Conservation (phyloP, 1,140 invertebrate species). For the Doryteuthis pealeii region DNA sequence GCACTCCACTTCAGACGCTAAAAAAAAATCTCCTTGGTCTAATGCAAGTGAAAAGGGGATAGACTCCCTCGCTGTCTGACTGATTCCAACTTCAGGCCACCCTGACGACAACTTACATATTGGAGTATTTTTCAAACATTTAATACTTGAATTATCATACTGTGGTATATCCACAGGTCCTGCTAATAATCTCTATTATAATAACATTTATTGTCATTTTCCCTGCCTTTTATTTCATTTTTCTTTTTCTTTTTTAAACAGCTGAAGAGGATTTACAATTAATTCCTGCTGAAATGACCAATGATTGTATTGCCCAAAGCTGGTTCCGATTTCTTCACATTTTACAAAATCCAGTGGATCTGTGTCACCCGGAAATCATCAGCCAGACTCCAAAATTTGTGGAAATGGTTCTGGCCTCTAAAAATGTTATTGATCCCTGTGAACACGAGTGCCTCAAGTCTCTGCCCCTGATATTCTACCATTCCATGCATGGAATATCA, state of each 20-base stretch:
- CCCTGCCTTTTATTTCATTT: too few species aligned
- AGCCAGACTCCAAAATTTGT: conserved; percentile 84
- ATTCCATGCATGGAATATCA: conserved; percentile 90
- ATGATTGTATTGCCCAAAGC: conserved; percentile 87
- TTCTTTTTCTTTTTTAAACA: conserved; percentile 53
- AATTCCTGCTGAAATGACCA: conserved; percentile 79
- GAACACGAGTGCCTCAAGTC: conserved; percentile 86
- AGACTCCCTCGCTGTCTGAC: too few species aligned
- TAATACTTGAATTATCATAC: too few species aligned
- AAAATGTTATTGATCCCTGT: conserved; percentile 73
- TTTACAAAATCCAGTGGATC: conserved; percentile 89
- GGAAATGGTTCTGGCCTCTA: conserved; percentile 61
- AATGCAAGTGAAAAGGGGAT: too few species aligned
- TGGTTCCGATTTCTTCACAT: conserved; percentile 94
- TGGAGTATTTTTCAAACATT: too few species aligned
- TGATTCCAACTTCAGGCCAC: too few species aligned
- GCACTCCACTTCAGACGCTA: too few species aligned
- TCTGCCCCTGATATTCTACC: conserved; percentile 87
- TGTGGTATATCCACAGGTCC: too few species aligned
- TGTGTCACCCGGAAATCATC: conserved; percentile 83
- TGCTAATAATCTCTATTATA: too few species aligned
- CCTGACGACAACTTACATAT: too few species aligned
- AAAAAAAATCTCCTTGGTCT: too few species aligned
- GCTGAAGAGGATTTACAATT: conserved; percentile 82
- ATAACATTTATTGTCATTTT: too few species aligned